Evolutionary conservation across 1,140 invertebrate species (phyloP).

Genomic region (Neotoxoptera formosana): DNA sequence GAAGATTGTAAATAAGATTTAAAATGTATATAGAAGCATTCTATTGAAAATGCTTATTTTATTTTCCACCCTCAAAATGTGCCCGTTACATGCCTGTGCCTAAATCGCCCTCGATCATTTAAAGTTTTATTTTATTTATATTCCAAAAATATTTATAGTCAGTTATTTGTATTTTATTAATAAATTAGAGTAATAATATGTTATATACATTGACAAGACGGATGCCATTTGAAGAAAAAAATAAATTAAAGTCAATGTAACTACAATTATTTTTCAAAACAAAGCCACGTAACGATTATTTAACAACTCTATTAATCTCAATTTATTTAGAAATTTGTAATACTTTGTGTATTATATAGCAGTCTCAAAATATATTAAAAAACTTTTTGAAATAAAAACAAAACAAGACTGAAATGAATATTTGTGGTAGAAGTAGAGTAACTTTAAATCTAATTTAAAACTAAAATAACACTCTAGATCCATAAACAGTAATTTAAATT

Average conservation of each 20-base stretch:
- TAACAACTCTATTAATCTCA: constrained; percentile 19
- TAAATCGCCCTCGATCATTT: too few relatives aligned
- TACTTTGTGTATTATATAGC: neutral
- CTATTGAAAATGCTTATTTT: neutral
- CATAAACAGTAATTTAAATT: constrained; percentile 46
- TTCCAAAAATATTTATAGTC: neutral
- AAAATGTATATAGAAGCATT: neutral
- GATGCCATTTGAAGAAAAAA: too few relatives aligned
- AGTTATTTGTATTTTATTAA: neutral
- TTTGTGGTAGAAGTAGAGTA: neutral
- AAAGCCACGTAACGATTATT: neutral
- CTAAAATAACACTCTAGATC: constrained; percentile 27
- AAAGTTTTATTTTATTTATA: too few relatives aligned
- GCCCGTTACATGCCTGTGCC: neutral
- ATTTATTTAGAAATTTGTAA: constrained; percentile 29
- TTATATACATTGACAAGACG: too few relatives aligned
- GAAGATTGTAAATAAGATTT: neutral
- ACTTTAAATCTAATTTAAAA: constrained; percentile 54
- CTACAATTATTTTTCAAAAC: too few relatives aligned
- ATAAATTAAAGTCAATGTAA: too few relatives aligned
- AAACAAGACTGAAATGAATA: constrained; percentile 33
- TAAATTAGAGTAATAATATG: neutral
- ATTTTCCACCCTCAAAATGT: neutral
- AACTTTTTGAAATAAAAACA: constrained; percentile 50
- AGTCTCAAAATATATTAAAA: constrained; percentile 45